Conservation (phyloP, 2,113 vertebrate species). For the Urocitellus parryii region DNA sequence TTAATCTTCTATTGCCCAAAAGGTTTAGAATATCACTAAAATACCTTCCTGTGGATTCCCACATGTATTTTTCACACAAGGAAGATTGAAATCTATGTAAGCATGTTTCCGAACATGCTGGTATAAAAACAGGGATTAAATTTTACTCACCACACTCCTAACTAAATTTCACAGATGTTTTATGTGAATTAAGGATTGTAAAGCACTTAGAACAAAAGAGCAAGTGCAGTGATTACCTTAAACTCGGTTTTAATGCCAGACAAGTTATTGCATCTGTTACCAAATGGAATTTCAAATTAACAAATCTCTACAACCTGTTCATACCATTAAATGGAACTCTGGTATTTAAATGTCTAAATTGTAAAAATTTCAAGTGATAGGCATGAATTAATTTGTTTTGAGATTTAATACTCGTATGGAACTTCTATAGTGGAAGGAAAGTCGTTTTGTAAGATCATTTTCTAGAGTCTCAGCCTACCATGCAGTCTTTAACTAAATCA, state of each 20-base stretch:
- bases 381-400: conserved; percentile 86
- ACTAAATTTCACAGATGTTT: conserved; percentile 84
- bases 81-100: conserved; percentile 70
- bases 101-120: conserved; percentile 66
- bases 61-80: conserved; percentile 55
- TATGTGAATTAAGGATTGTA: conserved; percentile 83
- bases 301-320: conserved; percentile 83
- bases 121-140: conserved; percentile 81
- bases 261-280: conserved; percentile 80
- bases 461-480: conserved; percentile 67
- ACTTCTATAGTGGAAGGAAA: conserved; percentile 81
- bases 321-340: conserved; percentile 86
- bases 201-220: conserved; percentile 83
- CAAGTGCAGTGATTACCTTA: conserved; percentile 82
- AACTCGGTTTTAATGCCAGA: conserved; percentile 80
- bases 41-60: conserved; percentile 35
- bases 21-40: conserved; percentile 64
- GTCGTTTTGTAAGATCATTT: conserved; percentile 72
- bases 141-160: conserved; percentile 81
- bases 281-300: conserved; percentile 83
- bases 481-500: conserved; percentile 13
- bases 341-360: conserved; percentile 88
- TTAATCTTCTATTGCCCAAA: conserved; percentile 31
- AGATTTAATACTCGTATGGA: conserved; percentile 85
- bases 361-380: conserved; percentile 88